These are phyloP conservation scores for Calliopsis andreniformis DNA, from an alignment of 1,140 invertebrate species.

Conservation along the genomic window DNA sequence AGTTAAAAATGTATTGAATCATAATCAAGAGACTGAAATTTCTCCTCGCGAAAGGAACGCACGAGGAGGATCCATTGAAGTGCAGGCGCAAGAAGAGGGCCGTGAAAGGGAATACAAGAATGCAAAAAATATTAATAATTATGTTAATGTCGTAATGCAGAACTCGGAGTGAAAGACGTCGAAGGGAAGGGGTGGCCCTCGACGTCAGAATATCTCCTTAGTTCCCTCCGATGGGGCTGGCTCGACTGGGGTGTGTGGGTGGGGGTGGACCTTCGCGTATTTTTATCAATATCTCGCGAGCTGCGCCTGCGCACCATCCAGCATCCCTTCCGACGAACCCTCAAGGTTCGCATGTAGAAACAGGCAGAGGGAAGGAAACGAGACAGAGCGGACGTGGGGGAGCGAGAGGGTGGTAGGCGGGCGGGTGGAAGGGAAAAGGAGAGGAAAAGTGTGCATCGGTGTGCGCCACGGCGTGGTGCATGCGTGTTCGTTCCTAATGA, in stretches of 20 bases:
- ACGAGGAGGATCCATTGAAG: not conserved
- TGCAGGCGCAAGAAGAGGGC: not conserved
- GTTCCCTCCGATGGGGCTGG: conserved; percentile 73
- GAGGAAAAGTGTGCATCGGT: conserved; percentile 34
- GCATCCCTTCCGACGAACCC: conserved; percentile 76
- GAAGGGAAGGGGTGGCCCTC: conserved; percentile 70
- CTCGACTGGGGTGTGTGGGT: conserved; percentile 68
- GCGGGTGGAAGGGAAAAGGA: conserved; percentile 8
- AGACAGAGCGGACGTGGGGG: conserved; percentile 9
- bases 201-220: conserved; percentile 79
- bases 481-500: conserved; percentile 70
- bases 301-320: conserved; percentile 76
- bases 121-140: conserved; percentile 76
- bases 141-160: conserved; percentile 77
- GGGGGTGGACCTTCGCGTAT: conserved; percentile 79
- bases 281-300: conserved; percentile 81
- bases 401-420: not conserved
- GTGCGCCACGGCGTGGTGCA: conserved; percentile 42
- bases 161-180: conserved; percentile 51
- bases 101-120: conserved; percentile 27
- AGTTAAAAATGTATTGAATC: too few species aligned
- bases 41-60: too few species aligned
- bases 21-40: too few species aligned
- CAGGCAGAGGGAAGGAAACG: conserved; percentile 49
- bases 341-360: conserved; percentile 67